These are phyloP conservation scores for Caenorhabditis doughertyi DNA, from an alignment of 2,888 invertebrate species.

Conservation along the genomic window DNA sequence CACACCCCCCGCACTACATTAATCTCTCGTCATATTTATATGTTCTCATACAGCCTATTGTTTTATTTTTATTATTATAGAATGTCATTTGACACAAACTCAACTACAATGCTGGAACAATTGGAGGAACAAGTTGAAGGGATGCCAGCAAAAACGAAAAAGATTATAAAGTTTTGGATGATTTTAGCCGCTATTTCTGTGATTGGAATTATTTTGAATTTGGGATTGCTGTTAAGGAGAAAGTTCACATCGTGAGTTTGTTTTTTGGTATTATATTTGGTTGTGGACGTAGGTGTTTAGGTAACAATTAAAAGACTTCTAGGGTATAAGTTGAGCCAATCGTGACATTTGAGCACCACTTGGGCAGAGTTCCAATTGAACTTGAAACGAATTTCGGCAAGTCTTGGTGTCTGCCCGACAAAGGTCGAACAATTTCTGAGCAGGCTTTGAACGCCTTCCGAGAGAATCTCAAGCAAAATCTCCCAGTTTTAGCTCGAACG, in stretches of 20 bases:
- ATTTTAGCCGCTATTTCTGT: constrained; percentile 61
- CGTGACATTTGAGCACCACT: too few species aligned
- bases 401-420: too few species aligned
- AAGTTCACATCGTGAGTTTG: constrained; percentile 56
- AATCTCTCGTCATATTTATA: constrained; percentile 10
- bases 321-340: too few species aligned
- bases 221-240: constrained; percentile 52
- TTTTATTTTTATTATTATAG: constrained; percentile 13
- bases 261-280: too few species aligned
- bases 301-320: too few species aligned
- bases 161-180: constrained; percentile 64
- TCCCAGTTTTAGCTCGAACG: too few species aligned
- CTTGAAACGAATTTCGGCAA: too few species aligned
- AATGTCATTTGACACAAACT: constrained; percentile 55
- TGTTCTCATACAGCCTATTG: neutral
- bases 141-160: constrained; percentile 15
- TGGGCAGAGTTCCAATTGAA: too few species aligned
- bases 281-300: too few species aligned
- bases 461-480: too few species aligned
- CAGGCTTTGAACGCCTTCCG: too few species aligned
- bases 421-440: too few species aligned
- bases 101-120: constrained; percentile 40
- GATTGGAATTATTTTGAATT: constrained; percentile 65
- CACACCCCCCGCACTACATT: constrained; percentile 32
- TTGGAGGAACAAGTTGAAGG: neutral